phyloP scores from a whole-genome alignment of 2,113 vertebrate species.

The Aix galericulata region DNA sequence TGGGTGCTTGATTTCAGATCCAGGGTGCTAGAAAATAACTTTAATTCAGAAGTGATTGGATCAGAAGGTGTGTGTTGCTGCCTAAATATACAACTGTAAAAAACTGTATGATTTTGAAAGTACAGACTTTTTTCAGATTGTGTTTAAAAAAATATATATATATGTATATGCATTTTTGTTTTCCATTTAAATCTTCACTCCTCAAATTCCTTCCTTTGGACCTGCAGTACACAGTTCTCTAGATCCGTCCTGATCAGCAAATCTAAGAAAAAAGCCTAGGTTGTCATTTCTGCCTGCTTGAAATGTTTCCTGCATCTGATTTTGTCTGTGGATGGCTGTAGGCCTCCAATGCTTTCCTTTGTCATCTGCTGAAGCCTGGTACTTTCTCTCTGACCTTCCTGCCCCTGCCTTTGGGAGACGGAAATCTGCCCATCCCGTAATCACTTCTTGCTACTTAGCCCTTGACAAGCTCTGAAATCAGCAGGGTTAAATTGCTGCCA shows the following conservation, averaged over 20 bases:
- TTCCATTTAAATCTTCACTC: neutral
- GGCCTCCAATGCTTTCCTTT: neutral
- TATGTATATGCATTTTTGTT: too few species aligned
- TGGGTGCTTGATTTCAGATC: neutral
- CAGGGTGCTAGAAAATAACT: neutral
- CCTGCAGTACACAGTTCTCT: neutral
- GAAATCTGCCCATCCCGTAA: constrained; percentile 13
- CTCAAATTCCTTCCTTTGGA: neutral
- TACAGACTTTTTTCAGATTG: neutral
- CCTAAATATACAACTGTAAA: neutral
- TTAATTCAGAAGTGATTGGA: neutral
- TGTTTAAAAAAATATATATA: neutral
- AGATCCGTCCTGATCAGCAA: neutral
- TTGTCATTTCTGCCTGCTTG: neutral
- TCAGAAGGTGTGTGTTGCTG: neutral
- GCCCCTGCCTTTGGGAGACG: neutral
- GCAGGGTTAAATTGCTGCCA: constrained; percentile 45
- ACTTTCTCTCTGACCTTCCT: constrained; percentile 7
- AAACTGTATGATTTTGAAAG: neutral
- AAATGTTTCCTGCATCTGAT: neutral
- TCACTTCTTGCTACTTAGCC: constrained; percentile 5
- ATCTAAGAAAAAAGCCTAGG: neutral
- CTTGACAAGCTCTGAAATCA: constrained; percentile 24
- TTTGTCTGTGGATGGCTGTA: neutral
- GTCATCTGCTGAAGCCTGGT: neutral